A percentile compares a stretch with the other conserved stretches of the same genome.
These are phyloP conservation scores for Linnaemya tessellans DNA, from an alignment of 2,888 invertebrate genomes.

Conservation along the genomic window DNA sequence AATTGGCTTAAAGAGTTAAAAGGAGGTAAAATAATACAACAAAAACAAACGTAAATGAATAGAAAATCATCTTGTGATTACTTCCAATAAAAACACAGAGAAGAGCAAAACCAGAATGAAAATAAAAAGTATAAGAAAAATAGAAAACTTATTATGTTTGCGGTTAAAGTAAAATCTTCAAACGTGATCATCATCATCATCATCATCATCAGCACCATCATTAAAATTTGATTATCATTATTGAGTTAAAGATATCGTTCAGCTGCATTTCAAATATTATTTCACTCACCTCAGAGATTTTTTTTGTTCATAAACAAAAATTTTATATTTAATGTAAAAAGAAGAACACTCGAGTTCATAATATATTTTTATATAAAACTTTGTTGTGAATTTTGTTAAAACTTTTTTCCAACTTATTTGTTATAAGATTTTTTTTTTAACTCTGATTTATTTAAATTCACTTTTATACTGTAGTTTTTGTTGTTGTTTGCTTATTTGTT, in stretches of 20 bases:
- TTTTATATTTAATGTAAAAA: neutral
- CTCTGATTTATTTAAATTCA: slow-evolving; percentile 11
- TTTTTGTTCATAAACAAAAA: slow-evolving; percentile 3
- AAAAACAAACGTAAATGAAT: slow-evolving; percentile 15
- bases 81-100: slow-evolving; percentile 12
- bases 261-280: slow-evolving; percentile 26
- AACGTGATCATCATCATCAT: slow-evolving; percentile 6
- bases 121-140: slow-evolving; percentile 5
- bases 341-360: neutral
- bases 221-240: slow-evolving; percentile 1
- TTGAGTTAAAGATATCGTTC: neutral
- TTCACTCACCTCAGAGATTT: slow-evolving; percentile 46
- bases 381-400: neutral
- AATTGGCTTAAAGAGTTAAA: slow-evolving; percentile 27
- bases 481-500: neutral
- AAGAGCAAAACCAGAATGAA: neutral
- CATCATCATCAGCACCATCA: neutral
- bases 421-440: neutral
- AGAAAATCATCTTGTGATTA: slow-evolving; percentile 4
- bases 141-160: slow-evolving; percentile 44
- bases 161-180: slow-evolving; percentile 12
- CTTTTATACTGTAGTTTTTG: slow-evolving; percentile 32
- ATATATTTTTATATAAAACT: neutral
- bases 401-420: neutral
- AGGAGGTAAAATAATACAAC: slow-evolving; percentile 4